Evolutionary conservation across 92 coral and sea anemone genomes (phyloP).

Genomic region (Bergia puertoricense): DNA sequence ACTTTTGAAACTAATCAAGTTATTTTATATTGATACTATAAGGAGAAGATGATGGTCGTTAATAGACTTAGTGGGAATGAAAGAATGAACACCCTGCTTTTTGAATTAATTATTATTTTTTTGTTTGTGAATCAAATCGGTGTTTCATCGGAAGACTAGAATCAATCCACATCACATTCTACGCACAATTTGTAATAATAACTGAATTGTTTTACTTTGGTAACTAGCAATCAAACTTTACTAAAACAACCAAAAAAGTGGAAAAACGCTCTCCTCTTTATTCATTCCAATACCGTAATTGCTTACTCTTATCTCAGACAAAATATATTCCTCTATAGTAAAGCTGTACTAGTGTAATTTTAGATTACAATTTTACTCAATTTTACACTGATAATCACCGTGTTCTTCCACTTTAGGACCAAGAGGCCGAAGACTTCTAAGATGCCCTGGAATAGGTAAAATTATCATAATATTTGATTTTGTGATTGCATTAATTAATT

Average conservation of each 20-base stretch:
- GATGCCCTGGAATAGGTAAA: conserved; percentile 37
- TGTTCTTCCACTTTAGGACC: conserved; percentile 6
- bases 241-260: no score
- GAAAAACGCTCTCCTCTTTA: no score
- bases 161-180: not conserved
- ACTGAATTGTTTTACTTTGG: no score
- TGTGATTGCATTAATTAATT: not conserved
- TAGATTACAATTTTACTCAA: not conserved
- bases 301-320: not conserved
- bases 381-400: not conserved
- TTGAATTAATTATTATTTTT: no score
- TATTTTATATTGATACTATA: no score
- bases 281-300: no score
- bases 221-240: no score
- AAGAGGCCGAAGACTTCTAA: conserved; percentile 27
- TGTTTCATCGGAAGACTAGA: not conserved
- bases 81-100: not conserved
- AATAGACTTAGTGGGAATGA: no score
- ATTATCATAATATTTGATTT: not conserved
- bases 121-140: no score
- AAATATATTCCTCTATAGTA: no score
- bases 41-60: no score
- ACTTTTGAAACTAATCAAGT: no score
- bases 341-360: not conserved
- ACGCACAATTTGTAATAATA: not conserved